Base-by-base conservation (phyloP, 2,888 invertebrate species). In the Amphiduros pacificus region DNA sequence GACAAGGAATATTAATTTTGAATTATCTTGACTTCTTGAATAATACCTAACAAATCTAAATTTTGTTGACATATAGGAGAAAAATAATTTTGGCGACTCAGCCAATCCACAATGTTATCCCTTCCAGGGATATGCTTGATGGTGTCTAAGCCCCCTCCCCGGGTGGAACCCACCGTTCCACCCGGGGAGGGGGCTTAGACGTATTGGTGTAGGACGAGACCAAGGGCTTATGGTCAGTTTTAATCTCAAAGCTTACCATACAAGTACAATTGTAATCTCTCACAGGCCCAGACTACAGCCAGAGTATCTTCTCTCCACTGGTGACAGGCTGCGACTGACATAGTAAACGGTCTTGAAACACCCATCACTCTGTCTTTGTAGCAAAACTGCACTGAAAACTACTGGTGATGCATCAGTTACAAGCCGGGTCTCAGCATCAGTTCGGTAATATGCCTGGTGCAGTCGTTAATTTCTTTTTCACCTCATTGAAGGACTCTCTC, bases 201-300 rank as follows among this genome's bases (percentile, higher is more conserved):
- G 9, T 29, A 2, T 14, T 32, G 27, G 31, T 20, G 31, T n/a
- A 20, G 2, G 31, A 29, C 4, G 9, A 11, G 51, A 51, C 27
- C 26, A 51, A n/a, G 14, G 53, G 31, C 53, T 53, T 53, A 20
- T 53, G 31, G 31, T 53, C 53, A 4, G 71, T 56, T 9, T 14
- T 26, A 4, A 71, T 31, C 48, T 70, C 66, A 56, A 70, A 68
- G 5, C 62, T 40, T 50, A 27, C 63, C 68, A 48, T 59, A 50
- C 1, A 68, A 31, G 31, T 65, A 66, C 1, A 61, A 14, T 36
- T 63, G 48, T 51, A 65, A 63, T 22, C 51, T 44, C 40, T 65
- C 60, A 32, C 65, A 67, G 1, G 61, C 64, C 65, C 66, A 68
- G 2, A 66, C 63, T 4, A 63, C 48, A 27, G 40, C 64, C 1